Base-by-base conservation (phyloP, 2,888 invertebrate genomes). In the Allophyes oxyacanthae region DNA sequence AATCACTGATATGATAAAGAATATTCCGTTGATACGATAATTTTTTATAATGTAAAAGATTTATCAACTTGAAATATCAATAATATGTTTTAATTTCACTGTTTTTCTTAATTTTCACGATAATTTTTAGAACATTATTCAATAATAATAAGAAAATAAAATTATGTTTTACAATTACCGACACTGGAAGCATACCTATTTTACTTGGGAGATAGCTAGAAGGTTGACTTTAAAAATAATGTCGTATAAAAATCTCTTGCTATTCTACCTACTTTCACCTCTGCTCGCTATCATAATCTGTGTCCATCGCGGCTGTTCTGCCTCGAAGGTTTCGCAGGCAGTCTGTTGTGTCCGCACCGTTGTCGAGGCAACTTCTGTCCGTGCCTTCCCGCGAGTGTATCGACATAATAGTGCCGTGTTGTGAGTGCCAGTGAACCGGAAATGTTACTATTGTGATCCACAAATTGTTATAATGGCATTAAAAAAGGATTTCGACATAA, bases 401-500 rank as follows among this genome's bases (percentile, higher is more conserved):
- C 84, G 84, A 83, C 76, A 74, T 66, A 84, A 83, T 78, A 78
- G 73, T 70, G 65, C 64, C 49, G 79, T 80, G 81, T 72, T 70
- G 83, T 82, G 79, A 83, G 90, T 90, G 89, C 71, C 75, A 82
- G 90, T 91, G 89, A 81, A 79, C 79, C 85, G 82, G 85, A 86
- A 83, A 91, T 90, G 89, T 81, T 86, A 77, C 83, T 75, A 79
- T 78, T 79, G 88, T 89, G 87, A 85, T 81, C 60, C 59, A 73
- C 68, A 81, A 91, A 84, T 40, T 41, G 42, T 58, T 77, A 75
- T 77, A 81, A 94, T 94, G 94, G 94, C 91, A 81, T 83, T 90
- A 77, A 92, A 92, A 87, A 94, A 90, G 83, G 92, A 93, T 88
- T 90, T 90, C 85, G 90, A 90, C 71, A 69, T 89, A 28, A 87